Percentiles rank a stretch among this genome's conserved stretches.
Evolutionary conservation across 2,888 invertebrate species (phyloP).

Genomic region (Synergus gifuensis): DNA sequence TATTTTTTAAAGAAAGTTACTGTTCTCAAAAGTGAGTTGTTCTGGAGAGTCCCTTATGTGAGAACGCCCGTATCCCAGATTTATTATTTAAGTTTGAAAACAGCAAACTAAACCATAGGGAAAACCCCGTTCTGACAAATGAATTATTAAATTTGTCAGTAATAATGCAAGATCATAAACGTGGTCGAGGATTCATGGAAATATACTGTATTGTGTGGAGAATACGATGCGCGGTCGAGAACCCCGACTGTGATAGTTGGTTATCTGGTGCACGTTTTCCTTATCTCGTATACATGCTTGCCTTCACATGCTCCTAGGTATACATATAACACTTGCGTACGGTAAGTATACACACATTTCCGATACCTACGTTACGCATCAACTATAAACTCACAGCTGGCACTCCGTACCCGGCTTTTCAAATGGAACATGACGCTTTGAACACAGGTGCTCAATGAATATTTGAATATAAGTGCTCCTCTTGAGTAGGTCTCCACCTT

Average conservation of each 20-base stretch:
- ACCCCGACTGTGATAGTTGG: constrained; percentile 29
- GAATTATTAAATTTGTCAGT: neutral
- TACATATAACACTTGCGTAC: constrained; percentile 26
- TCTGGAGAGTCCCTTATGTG: neutral
- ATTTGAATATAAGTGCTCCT: constrained; percentile 51
- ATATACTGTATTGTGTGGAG: neutral
- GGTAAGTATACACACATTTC: constrained; percentile 3
- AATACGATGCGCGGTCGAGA: constrained; percentile 23
- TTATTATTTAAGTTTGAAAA: neutral
- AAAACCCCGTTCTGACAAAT: neutral
- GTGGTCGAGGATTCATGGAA: neutral
- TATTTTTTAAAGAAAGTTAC: too few relatives aligned
- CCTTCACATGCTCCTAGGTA: constrained; percentile 28
- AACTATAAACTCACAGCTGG: constrained; percentile 55
- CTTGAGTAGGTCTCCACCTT: neutral
- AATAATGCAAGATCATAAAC: neutral
- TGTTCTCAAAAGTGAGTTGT: neutral
- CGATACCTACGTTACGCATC: constrained; percentile 50
- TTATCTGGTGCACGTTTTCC: constrained; percentile 38
- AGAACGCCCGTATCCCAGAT: neutral
- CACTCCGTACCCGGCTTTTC: constrained; percentile 49
- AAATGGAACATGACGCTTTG: constrained; percentile 52
- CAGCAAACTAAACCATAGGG: neutral
- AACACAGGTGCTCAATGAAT: constrained; percentile 57
- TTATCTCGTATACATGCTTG: constrained; percentile 34